Conservation (phyloP, 2,113 vertebrate species). For the Raphicerus campestris region DNA sequence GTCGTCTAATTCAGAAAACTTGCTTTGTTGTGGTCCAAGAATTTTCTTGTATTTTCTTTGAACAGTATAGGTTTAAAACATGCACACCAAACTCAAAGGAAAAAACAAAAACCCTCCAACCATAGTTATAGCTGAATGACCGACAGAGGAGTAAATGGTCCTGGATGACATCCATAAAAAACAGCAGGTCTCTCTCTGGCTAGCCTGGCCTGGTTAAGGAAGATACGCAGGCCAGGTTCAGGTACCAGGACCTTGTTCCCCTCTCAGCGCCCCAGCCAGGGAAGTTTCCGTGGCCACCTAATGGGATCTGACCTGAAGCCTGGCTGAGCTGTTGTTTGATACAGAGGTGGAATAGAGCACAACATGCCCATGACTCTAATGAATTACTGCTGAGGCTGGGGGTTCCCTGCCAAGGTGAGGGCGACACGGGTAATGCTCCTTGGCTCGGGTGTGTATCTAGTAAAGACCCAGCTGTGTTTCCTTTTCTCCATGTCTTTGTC, state of each 20-base stretch:
- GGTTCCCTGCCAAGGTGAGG: not conserved
- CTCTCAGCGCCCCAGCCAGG: not conserved
- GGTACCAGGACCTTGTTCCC: not conserved
- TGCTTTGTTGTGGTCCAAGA: not conserved
- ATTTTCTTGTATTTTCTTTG: constrained; percentile 32
- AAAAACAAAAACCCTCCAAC: not conserved
- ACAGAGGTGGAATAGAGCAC: not conserved
- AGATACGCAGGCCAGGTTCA: not conserved
- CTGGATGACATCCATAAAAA: not conserved
- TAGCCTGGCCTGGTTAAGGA: not conserved
- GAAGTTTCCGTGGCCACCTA: not conserved
- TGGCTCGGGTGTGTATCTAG: not conserved
- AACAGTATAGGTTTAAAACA: not conserved
- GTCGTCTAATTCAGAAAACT: constrained; percentile 31
- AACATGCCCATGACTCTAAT: not conserved
- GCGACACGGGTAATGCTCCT: not conserved
- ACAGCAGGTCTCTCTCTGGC: no score
- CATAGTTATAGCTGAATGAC: not conserved
- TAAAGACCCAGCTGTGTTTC: not conserved
- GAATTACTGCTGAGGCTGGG: not conserved
- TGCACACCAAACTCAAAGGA: not conserved
- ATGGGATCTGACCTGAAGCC: not conserved
- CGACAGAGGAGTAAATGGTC: not conserved
- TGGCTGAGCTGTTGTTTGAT: not conserved
- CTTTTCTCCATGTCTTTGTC: not conserved